Evolutionary conservation across 2,888 invertebrate species (phyloP), one percentile per base, ranked within the genome.

Genomic region (Cotesia congregata): DNA sequence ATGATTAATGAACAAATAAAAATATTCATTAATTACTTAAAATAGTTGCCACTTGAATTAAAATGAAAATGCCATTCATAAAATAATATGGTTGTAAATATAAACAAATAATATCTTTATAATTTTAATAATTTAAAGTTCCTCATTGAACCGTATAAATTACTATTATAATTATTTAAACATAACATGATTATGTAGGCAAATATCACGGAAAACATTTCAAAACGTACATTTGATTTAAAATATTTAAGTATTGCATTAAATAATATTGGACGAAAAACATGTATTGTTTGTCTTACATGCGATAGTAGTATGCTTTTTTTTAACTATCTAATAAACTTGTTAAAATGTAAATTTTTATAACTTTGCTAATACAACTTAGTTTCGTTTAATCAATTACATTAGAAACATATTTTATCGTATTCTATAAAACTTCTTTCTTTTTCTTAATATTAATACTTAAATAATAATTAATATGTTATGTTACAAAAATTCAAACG

Each of bases 91-190:
- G 5, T 67, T 30, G 67, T 41, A 59, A 73, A 65, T 41, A 65
- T 50, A 72, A 30, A 15, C 67, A 76, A 76, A 59, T 68, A 76
- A 70, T 39, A 72, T 64, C 72, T 72, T 61, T 67, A 67, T 71
- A 38, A 67, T 67, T 17, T 65, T n/a, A 60, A 30, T 50, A 30
- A 64, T 12, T 38, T 30, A 71, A 17, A 15, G 61, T 41, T 60
- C 50, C 15, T 61, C n/a, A 41, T 62, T 59, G 15, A 65, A 59
- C 65, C 59, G 61, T 61, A 72, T 76, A 76, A 76, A 72, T 76
- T 76, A 61, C 60, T 76, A 67, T 68, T 17, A 61, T 39, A 61
- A 40, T 70, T 39, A 39, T 62, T n/a, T 40, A 20, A 40, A 72
- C 62, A 7, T 62, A 40, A 72, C 15, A 60, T 7, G 40, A 72